Evolutionary conservation across 2,888 invertebrate species (phyloP), one percentile per base, ranked within the genome.

Genomic region (Ephialtes manifestator): DNA sequence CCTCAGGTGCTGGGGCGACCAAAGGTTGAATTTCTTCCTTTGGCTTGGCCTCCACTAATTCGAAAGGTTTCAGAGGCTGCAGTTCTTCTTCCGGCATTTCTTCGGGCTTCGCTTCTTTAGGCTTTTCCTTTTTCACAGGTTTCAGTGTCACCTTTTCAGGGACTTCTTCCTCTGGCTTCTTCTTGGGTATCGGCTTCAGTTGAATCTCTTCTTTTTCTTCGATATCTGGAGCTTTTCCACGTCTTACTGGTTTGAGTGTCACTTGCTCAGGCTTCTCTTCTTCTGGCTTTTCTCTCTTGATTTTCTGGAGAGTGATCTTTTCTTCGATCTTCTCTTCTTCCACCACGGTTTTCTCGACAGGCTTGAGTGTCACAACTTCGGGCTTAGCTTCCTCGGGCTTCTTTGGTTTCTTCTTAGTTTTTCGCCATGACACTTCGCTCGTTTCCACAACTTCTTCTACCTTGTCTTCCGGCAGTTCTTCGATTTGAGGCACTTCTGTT

Each of bases 211-310:
- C 94, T 85, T 94, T 93, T 60, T 94, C 93, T 1, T 93, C 93
- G 53, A 94, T 93, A 77, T 94, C 92, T 55, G 78, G 20, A 89
- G 90, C 60, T 84, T 90, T 81, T 91, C 91, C 84, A 71, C 81
- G 87, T 13, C 88, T 87, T 20, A 70, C 77, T 0, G 90, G 89
- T 28, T 90, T 91, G 4, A 90, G n/a, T 7, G 76, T 83, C 18
- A 89, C 85, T 93, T 94, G 18, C 94, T 94, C 55, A 91, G 94
- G 92, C 78, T 94, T 93, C 1, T 94, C 93, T 87, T 95, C 94
- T 86, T 95, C 95, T 15, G 94, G 87, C 76, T 88, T 87, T 55
- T 89, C 89, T 82, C 63, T 87, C 84, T 84, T 89, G 77, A 83
- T 55, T 71, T 84, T 87, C 65, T 85, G 87, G 92, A 90, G 84